Base-by-base conservation (phyloP, 2,113 vertebrate species). In the Lamprotornis superbus region DNA sequence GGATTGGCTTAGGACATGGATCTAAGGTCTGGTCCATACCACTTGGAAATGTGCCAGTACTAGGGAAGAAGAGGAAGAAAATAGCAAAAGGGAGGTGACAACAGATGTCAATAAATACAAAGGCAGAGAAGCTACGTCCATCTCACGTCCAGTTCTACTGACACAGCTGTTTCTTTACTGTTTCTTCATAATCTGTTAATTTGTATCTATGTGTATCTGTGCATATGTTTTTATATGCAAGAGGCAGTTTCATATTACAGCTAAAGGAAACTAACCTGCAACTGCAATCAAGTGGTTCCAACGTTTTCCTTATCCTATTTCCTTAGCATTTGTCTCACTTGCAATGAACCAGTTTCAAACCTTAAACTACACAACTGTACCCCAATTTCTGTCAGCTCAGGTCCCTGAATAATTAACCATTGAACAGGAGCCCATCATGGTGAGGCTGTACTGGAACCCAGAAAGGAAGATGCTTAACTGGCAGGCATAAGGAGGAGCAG, bases 351-450 rank as follows among this genome's bases (percentile, higher is more conserved):
- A 28, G 31, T 61, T 52, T 11, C 69, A 52, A 88, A 60, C 18
- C 42, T 30, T 39, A 39, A 74, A 60, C 24, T 57, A 80, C 22
- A 50, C 28, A 74, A 40, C 12, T 28, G 7, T 44, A 31, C 10
- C 22, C 35, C 44, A 82, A 68, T 15, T 63, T 83, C 49, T 53
- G 25, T 42, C 40, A 49, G 6, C 35, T 86, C 53, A 79, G 31
- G 11, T 75, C 22, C 20, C 49, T 52, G 33, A 89, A 64, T 13
- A 86, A 47, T 42, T 56, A 59, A 11, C 53, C 33, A 35, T 15
- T 39, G 59, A 61, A 53, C 2, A 13, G 27, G 11, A 59, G 1
- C 6, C 12, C 22, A 12, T n/a, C 1, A 1, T 33, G 33, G 61
- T 28, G 5, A 79, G 9, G 20, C 13, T 67, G 11, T 21, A 18